A percentile compares a stretch with the other conserved stretches of the same genome.
Conservation (phyloP, 2,888 invertebrate genomes). For the Lasioglossum lativentre region DNA sequence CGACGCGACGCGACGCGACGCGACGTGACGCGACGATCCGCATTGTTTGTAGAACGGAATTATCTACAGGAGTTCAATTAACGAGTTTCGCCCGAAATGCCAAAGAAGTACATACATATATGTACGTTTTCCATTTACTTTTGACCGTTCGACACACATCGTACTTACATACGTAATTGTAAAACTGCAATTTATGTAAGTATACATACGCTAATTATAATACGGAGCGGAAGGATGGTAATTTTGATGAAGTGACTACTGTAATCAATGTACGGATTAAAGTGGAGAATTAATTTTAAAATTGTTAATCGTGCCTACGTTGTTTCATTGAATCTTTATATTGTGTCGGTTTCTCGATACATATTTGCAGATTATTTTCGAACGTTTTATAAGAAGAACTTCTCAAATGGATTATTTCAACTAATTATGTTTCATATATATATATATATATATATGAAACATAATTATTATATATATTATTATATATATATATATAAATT, state of each 20-base stretch:
- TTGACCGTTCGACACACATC: not conserved
- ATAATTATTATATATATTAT: too few relatives aligned
- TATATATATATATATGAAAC: not conserved
- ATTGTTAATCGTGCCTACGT: slow-evolving; percentile 2
- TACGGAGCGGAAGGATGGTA: slow-evolving; percentile 11
- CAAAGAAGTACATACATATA: slow-evolving; percentile 22
- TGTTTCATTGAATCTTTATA: slow-evolving; percentile 1
- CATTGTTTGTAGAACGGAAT: not conserved
- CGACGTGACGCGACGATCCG: not conserved
- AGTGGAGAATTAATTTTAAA: slow-evolving; percentile 4
- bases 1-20: not conserved
- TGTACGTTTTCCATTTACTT: not conserved
- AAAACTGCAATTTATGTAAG: slow-evolving; percentile 14
- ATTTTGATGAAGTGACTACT: slow-evolving; percentile 8
- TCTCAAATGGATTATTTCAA: not conserved
- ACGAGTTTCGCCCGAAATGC: slow-evolving; percentile 14
- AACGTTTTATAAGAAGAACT: not conserved
- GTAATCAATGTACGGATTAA: slow-evolving; percentile 16
- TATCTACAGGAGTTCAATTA: slow-evolving; percentile 25
- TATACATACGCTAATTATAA: slow-evolving; percentile 13
- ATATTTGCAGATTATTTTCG: not conserved
- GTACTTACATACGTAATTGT: slow-evolving; percentile 9
- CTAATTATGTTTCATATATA: slow-evolving; percentile 5
- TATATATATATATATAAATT: slow-evolving; percentile 4
- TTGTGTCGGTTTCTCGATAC: not conserved